Evolutionary conservation across 2,113 vertebrate species (phyloP).

Genomic region (Orientallactaga bullata): DNA sequence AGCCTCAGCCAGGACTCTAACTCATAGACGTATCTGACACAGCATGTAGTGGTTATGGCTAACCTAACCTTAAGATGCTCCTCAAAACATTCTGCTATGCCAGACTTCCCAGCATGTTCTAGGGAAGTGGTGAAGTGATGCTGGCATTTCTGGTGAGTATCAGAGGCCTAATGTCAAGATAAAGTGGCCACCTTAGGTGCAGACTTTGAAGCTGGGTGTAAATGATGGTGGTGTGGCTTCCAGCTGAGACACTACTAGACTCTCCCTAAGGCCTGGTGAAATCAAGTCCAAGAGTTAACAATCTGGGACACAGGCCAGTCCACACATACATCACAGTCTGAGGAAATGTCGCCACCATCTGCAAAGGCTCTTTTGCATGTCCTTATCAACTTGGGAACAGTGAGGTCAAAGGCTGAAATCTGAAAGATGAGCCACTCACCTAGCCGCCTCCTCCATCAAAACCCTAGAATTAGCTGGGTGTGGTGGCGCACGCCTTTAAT

Average conservation of each 20-base stretch:
- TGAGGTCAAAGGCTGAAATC: background rate
- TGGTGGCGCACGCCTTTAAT: no score
- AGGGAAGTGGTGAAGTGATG: background rate
- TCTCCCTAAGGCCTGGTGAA: background rate
- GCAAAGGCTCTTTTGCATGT: rapidly evolving
- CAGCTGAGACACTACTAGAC: background rate
- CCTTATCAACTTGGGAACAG: background rate
- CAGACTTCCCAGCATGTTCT: background rate
- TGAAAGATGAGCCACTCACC: background rate
- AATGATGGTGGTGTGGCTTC: background rate
- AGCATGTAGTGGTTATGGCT: background rate
- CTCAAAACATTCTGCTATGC: background rate
- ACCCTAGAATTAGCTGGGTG: background rate
- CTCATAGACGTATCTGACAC: background rate
- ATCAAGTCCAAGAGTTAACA: background rate
- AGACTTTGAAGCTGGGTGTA: background rate
- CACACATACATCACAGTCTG: background rate
- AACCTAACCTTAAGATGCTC: background rate
- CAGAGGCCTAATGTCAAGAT: background rate
- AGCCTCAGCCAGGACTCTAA: background rate
- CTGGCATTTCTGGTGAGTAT: background rate
- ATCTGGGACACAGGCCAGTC: background rate
- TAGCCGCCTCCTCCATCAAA: background rate
- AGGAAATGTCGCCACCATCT: no score
- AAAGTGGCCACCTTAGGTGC: background rate